Conservation (phyloP, 2,888 invertebrate genomes). For the Pseudoips prasinana region DNA sequence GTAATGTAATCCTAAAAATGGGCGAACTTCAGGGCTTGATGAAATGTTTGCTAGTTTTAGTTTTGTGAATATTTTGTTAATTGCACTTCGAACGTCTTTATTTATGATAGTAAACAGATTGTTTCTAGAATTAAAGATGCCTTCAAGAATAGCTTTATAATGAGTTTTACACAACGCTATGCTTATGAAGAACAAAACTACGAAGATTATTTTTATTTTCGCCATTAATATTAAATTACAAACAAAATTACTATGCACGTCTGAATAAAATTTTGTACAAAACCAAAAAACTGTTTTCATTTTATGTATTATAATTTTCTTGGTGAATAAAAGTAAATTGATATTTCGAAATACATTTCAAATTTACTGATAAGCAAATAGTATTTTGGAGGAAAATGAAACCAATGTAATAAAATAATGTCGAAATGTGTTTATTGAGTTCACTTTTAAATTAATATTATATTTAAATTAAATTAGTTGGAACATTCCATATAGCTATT, state of each 20-base stretch:
- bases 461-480: not conserved
- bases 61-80: not conserved
- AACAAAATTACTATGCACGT: slow-evolving; percentile 10
- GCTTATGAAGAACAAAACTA: slow-evolving; percentile 5
- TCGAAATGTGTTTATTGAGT: slow-evolving; percentile 12
- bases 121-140: not conserved
- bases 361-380: too few relatives aligned
- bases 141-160: slow-evolving; percentile 15
- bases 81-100: not conserved
- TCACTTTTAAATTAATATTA: slow-evolving; percentile 13
- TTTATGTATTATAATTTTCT: too few relatives aligned
- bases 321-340: too few relatives aligned
- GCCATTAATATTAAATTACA: slow-evolving; percentile 7
- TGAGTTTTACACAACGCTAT: slow-evolving; percentile 24
- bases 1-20: slow-evolving; percentile 29
- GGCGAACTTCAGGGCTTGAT: not conserved
- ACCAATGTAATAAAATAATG: slow-evolving; percentile 4
- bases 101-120: not conserved
- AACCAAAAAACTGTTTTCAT: too few relatives aligned
- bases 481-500: not conserved
- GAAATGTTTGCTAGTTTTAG: not conserved
- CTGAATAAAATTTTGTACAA: too few relatives aligned
- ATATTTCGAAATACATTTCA: too few relatives aligned
- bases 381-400: slow-evolving; percentile 3
- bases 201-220: slow-evolving; percentile 7